Conservation (phyloP, 2,888 invertebrate species). For the Allacma fusca region DNA sequence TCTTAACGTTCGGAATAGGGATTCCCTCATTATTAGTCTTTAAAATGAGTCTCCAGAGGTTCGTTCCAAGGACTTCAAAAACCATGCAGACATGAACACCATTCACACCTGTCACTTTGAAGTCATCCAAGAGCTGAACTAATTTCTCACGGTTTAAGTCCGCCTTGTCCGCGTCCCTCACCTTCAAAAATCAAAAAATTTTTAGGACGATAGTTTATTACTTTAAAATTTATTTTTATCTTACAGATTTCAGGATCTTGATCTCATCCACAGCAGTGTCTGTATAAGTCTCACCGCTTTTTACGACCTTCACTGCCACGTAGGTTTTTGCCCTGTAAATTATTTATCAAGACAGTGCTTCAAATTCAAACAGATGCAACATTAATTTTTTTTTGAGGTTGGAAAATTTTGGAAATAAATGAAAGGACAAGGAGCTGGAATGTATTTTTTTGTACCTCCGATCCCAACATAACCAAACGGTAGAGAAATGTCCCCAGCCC, state of each 20-base stretch:
- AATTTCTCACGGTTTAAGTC: slow-evolving; percentile 75
- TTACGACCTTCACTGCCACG: slow-evolving; percentile 83
- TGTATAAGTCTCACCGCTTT: slow-evolving; percentile 81
- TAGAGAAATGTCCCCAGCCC: slow-evolving; percentile 89
- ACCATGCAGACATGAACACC: slow-evolving; percentile 83
- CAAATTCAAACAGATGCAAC: no score
- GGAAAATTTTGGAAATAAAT: not conserved
- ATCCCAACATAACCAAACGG: slow-evolving; percentile 86
- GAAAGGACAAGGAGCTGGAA: no score
- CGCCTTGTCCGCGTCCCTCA: slow-evolving; percentile 72
- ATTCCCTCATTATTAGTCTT: slow-evolving; percentile 82
- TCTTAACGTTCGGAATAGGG: slow-evolving; percentile 76
- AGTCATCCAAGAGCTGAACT: slow-evolving; percentile 81
- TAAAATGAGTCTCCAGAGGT: slow-evolving; percentile 80
- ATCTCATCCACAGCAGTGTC: slow-evolving; percentile 87
- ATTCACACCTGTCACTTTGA: slow-evolving; percentile 80
- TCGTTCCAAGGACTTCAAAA: slow-evolving; percentile 83
- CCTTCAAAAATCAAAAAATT: slow-evolving; percentile 16
- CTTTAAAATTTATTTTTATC: no score
- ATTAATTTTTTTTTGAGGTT: no score
- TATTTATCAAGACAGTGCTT: not conserved
- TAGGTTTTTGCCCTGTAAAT: slow-evolving; percentile 66
- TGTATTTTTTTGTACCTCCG: not conserved
- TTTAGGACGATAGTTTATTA: no score
- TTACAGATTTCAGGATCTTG: slow-evolving; percentile 71